Evolutionary conservation across 2,113 vertebrate species (phyloP).

Genomic region (Pachypanchax playfairii): DNA sequence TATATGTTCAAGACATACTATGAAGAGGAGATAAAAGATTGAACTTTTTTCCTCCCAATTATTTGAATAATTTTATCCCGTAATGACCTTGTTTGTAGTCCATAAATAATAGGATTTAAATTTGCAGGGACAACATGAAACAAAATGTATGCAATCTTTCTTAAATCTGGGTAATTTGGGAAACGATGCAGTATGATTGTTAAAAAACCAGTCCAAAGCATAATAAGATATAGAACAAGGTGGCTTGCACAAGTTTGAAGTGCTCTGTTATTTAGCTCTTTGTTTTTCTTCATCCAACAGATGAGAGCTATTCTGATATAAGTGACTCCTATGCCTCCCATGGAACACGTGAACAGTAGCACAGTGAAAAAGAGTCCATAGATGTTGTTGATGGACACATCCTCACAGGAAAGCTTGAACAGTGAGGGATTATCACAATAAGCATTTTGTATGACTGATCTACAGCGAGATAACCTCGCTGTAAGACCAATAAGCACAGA

Average conservation of each 20-base stretch:
- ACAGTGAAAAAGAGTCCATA: constrained; percentile 71
- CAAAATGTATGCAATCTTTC: constrained; percentile 60
- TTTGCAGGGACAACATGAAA: constrained; percentile 68
- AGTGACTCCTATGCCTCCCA: constrained; percentile 55
- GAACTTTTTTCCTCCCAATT: constrained; percentile 46
- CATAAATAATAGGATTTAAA: constrained; percentile 72
- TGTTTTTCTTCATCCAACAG: constrained; percentile 65
- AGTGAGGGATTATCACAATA: constrained; percentile 68
- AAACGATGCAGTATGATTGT: constrained; percentile 69
- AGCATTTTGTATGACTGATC: constrained; percentile 49
- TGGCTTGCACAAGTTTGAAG: constrained; percentile 70
- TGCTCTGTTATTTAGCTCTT: constrained; percentile 61
- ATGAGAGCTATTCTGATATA: constrained; percentile 65
- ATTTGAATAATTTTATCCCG: constrained; percentile 52
- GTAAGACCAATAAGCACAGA: constrained; percentile 62
- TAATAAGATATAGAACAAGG: constrained; percentile 65
- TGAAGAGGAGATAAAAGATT: not conserved
- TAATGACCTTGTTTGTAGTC: constrained; percentile 56
- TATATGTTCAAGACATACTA: too few relatives aligned
- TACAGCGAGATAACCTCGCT: constrained; percentile 56
- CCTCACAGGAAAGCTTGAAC: constrained; percentile 70
- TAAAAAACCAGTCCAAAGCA: constrained; percentile 63
- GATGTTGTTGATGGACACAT: constrained; percentile 66
- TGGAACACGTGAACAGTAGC: constrained; percentile 63
- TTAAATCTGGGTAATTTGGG: constrained; percentile 57